Conservation (phyloP, 1,140 invertebrate species). For the Hycleus phaleratus region DNA sequence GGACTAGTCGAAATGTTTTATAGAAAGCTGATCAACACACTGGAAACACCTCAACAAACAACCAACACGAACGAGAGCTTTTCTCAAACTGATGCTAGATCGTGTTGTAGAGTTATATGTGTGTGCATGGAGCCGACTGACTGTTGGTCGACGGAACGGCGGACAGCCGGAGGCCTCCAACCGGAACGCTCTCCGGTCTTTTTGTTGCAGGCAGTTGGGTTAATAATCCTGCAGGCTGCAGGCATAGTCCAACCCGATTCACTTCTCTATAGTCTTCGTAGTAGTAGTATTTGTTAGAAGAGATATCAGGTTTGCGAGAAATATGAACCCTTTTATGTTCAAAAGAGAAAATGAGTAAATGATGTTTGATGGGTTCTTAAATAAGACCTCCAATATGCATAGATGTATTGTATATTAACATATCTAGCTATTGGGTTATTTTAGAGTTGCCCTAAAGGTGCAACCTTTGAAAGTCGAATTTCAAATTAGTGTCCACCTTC, state of each 20-base stretch:
- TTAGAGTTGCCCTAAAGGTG: background rate
- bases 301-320: constrained; percentile 19
- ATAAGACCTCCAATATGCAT: constrained; percentile 1
- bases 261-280: background rate
- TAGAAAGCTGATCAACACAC: background rate
- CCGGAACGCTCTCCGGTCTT: constrained; percentile 16
- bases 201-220: constrained; percentile 26
- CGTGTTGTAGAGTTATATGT: background rate
- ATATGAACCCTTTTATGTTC: constrained; percentile 20
- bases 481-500: background rate
- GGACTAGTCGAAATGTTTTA: too few species aligned
- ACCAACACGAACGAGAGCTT: constrained; percentile 7
- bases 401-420: background rate
- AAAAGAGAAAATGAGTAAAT: constrained; percentile 2
- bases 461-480: background rate
- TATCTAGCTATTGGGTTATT: background rate
- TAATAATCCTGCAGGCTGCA: constrained; percentile 25
- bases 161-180: constrained; percentile 14
- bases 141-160: constrained; percentile 8
- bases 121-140: constrained; percentile 1
- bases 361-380: background rate
- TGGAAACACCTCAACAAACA: constrained; percentile 2
- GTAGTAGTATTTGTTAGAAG: background rate
- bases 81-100: constrained; percentile 6
- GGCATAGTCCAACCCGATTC: constrained; percentile 24